phyloP scores from a whole-genome alignment of 1,140 invertebrate genomes.

The Cecropterus lyciades region DNA sequence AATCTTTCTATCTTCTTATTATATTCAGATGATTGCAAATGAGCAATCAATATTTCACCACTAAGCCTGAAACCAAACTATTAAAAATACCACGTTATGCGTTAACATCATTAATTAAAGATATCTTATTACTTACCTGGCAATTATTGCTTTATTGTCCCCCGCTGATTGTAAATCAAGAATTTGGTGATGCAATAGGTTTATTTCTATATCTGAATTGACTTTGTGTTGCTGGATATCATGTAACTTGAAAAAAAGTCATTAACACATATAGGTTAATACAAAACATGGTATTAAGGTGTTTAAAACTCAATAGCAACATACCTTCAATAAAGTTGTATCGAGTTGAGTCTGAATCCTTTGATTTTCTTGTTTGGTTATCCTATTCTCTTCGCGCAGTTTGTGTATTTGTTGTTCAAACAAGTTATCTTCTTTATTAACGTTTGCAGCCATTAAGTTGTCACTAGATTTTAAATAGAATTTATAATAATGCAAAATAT shows the following conservation, averaged over 20 bases:
- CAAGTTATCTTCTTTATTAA: constrained; percentile 53
- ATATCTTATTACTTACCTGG: constrained; percentile 63
- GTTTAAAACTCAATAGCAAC: not conserved
- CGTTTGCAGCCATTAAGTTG: constrained; percentile 43
- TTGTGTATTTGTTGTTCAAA: constrained; percentile 57
- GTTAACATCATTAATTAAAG: constrained; percentile 16
- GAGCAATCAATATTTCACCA: constrained; percentile 73
- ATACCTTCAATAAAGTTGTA: constrained; percentile 54
- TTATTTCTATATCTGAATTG: constrained; percentile 84
- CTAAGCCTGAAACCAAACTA: constrained; percentile 57
- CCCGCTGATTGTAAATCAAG: constrained; percentile 86
- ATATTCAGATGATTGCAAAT: constrained; percentile 71
- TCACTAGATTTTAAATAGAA: constrained; percentile 60
- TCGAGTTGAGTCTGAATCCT: constrained; percentile 55
- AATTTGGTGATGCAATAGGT: constrained; percentile 87
- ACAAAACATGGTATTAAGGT: no score
- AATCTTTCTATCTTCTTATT: constrained; percentile 68
- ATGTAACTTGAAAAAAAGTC: constrained; percentile 64
- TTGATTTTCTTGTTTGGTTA: constrained; percentile 57
- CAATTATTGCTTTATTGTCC: constrained; percentile 87
- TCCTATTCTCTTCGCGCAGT: constrained; percentile 53
- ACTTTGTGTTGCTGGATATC: constrained; percentile 60
- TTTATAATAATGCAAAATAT: not conserved
- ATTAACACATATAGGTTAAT: no score
- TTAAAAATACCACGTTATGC: constrained; percentile 4